These are phyloP conservation scores for Zhuqinia jingwanae DNA, from an alignment of 2,888 invertebrate species.

Conservation along the genomic window DNA sequence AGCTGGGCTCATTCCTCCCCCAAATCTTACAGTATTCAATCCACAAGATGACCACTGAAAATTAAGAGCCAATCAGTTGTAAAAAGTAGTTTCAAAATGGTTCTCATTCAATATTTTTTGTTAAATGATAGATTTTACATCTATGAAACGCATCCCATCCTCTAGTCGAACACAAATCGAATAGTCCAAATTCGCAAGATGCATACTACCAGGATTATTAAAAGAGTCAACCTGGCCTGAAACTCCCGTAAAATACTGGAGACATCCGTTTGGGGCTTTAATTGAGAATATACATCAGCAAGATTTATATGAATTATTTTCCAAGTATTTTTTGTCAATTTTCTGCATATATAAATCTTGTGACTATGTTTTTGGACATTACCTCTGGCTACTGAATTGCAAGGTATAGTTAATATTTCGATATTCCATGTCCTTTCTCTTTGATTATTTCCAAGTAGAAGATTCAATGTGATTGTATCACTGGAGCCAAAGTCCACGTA, in stretches of 20 bases:
- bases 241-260: slow-evolving; percentile 90
- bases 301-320: neutral
- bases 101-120: neutral
- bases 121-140: slow-evolving; percentile 66
- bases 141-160: slow-evolving; percentile 86
- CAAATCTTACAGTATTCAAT: slow-evolving; percentile 68
- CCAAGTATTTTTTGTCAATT: too few relatives aligned
- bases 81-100: too few relatives aligned
- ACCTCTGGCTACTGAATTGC: slow-evolving; percentile 88
- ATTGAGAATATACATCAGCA: neutral
- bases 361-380: neutral
- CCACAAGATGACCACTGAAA: slow-evolving; percentile 77
- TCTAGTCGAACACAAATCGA: slow-evolving; percentile 92
- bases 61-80: too few relatives aligned
- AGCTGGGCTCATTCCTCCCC: slow-evolving; percentile 46
- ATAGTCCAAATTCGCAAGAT: slow-evolving; percentile 93
- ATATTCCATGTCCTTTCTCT: slow-evolving; percentile 91
- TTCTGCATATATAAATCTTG: neutral
- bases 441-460: slow-evolving; percentile 86
- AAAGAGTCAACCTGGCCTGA: slow-evolving; percentile 91
- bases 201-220: slow-evolving; percentile 86
- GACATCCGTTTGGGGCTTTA: slow-evolving; percentile 88
- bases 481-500: slow-evolving; percentile 91
- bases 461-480: slow-evolving; percentile 88
- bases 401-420: slow-evolving; percentile 89